These are phyloP conservation scores for Frankliniella intonsa DNA, from an alignment of 2,888 invertebrate genomes.

Conservation along the genomic window DNA sequence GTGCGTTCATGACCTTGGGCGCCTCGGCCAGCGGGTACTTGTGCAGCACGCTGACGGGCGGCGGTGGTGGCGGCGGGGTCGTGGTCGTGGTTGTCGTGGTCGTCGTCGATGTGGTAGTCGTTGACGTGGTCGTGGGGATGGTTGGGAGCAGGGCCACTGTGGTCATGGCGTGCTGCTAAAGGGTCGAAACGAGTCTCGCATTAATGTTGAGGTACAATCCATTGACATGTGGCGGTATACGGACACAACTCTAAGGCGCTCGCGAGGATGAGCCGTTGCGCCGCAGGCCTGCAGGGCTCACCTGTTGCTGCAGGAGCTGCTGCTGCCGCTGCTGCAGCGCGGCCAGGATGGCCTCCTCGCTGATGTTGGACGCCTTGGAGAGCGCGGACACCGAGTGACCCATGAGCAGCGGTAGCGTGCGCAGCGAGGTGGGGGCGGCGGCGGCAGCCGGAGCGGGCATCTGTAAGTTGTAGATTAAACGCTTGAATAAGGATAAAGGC, in stretches of 20 bases:
- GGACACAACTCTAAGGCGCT: too few relatives aligned
- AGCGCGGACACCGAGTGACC: constrained; percentile 52
- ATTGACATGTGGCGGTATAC: too few relatives aligned
- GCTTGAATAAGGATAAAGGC: not conserved
- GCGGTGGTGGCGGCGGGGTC: constrained; percentile 42
- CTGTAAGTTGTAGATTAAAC: not conserved
- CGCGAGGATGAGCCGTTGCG: constrained; percentile 20
- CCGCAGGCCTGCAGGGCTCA: too few relatives aligned
- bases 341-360: constrained; percentile 70
- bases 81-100: constrained; percentile 33
- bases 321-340: constrained; percentile 53
- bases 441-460: constrained; percentile 21
- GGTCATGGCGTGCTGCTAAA: constrained; percentile 32
- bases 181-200: not conserved
- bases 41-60: constrained; percentile 40
- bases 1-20: constrained; percentile 79
- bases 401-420: constrained; percentile 42
- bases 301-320: constrained; percentile 34
- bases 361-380: constrained; percentile 70
- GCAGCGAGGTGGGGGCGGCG: constrained; percentile 38
- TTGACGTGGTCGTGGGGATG: constrained; percentile 45
- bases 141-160: constrained; percentile 46
- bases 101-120: constrained; percentile 44
- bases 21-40: constrained; percentile 44
- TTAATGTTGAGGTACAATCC: too few relatives aligned